Evolutionary conservation across 92 coral and sea anemone genomes (phyloP), one percentile per base, ranked within the genome.

Genomic region (Epizoanthus ramosus): DNA sequence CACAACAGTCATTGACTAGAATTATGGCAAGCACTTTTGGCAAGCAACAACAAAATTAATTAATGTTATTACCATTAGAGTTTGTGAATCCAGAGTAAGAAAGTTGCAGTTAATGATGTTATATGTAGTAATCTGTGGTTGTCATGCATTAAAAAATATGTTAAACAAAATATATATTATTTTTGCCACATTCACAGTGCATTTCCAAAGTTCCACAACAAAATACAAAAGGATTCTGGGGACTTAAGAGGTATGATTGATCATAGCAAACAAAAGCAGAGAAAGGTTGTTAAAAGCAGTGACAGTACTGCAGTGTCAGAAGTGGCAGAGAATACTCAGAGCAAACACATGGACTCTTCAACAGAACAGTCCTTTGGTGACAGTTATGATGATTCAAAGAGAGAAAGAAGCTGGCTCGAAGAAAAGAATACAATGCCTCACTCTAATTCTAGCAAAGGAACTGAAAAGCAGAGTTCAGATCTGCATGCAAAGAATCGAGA

Each of bases 381-480:
- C 57, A 60, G 60, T 19, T n/a, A 8, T 22, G 71, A 77, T 60
- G 57, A 21, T 77, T 61, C 82, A 21, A 61, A 14, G 69, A 63
- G 41, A 19, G 71, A 77, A 41, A 41, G 82, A 6, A 61, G 71
- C 39, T 77, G 82, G 82, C 70, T 59, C 9, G 57, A 75, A 41
- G 71, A 61, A n/a, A 77, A 77, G 31, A 77, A 77, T 19, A 2
- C 41, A 9, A 43, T 19, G 7, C 54, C 28, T 18, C 21, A 31
- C 17, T 13, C 64, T 16, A 75, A 17, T 19, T 12, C 71, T 6
- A 14, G 39, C 45, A 23, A 41, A n/a, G n/a, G 39, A 41, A 21
- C 37, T 60, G 37, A 61, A 9, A 41, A 77, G 22, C 6, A 13
- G 4, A 63, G 10, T 43, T 52, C 58, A 21, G 24, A 23, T 37